These are phyloP conservation scores for Netelia inedita DNA, from an alignment of 2,888 invertebrate genomes.

Conservation along the genomic window DNA sequence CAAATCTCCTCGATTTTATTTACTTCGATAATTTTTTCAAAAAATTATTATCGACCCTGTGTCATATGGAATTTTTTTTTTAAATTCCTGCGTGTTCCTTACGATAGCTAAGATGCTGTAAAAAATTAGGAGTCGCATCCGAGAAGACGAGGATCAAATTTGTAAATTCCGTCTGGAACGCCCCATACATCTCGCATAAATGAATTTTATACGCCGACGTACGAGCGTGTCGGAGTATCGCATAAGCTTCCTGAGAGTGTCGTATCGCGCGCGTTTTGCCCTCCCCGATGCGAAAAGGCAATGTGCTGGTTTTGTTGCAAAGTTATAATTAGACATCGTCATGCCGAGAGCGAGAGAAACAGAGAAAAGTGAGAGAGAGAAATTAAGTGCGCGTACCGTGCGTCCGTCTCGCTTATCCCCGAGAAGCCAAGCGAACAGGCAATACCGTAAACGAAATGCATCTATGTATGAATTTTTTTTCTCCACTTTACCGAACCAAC, in stretches of 20 bases:
- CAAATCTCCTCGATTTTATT: too few species aligned
- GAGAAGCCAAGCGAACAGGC: conserved; percentile 12
- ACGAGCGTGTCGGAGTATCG: conserved; percentile 67
- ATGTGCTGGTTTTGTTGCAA: conserved; percentile 76
- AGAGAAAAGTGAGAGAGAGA: not conserved
- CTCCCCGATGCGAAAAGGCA: conserved; percentile 52
- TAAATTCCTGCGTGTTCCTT: too few species aligned
- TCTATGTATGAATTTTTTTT: not conserved
- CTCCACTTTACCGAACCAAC: too few species aligned
- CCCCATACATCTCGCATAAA: conserved; percentile 45
- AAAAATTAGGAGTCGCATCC: too few species aligned
- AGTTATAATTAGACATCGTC: conserved; percentile 80
- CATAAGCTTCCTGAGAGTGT: conserved; percentile 65
- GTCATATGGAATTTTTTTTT: too few species aligned
- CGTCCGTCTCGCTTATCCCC: conserved; percentile 19
- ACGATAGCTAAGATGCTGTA: too few species aligned
- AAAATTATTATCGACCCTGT: too few species aligned
- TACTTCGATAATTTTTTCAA: too few species aligned
- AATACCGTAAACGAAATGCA: conserved; percentile 41
- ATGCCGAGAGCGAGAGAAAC: conserved; percentile 57
- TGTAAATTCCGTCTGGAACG: too few species aligned
- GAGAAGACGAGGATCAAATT: too few species aligned
- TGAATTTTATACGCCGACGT: conserved; percentile 48
- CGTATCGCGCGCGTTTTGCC: conserved; percentile 70
- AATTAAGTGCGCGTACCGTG: conserved; percentile 21